These are phyloP conservation scores for Pyrocoelia pectoralis DNA, from an alignment of 2,888 invertebrate species.

Conservation along the genomic window DNA sequence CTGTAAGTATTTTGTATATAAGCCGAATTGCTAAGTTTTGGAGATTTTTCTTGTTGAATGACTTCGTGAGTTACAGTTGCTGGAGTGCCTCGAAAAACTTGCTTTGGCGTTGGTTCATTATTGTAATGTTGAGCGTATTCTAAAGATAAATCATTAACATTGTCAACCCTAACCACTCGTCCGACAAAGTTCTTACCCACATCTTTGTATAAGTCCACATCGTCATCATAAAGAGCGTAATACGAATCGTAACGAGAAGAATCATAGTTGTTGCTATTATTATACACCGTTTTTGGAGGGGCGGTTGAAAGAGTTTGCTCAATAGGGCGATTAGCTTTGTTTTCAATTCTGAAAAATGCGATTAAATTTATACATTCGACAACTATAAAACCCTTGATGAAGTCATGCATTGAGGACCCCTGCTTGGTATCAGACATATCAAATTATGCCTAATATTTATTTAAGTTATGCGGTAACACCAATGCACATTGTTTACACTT, in stretches of 20 bases:
- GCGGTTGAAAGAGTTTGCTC: constrained; percentile 55
- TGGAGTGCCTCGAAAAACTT: constrained; percentile 67
- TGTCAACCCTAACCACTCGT: too few relatives aligned
- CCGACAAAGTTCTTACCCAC: constrained; percentile 78
- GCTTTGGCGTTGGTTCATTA: constrained; percentile 65
- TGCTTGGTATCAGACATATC: too few relatives aligned
- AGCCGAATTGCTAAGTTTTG: constrained; percentile 55
- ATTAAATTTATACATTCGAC: too few relatives aligned
- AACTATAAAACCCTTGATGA: too few relatives aligned
- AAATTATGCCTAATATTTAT: too few relatives aligned
- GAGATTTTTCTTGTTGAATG: constrained; percentile 47
- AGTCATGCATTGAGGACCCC: too few relatives aligned
- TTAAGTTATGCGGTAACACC: too few relatives aligned
- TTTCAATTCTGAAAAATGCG: constrained; percentile 47
- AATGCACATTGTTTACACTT: not conserved
- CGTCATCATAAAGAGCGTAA: constrained; percentile 86
- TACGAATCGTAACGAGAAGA: constrained; percentile 80
- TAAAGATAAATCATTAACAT: constrained; percentile 45
- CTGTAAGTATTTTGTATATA: constrained; percentile 58
- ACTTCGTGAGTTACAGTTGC: constrained; percentile 52
- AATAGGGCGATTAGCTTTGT: constrained; percentile 49
- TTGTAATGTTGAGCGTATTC: constrained; percentile 74
- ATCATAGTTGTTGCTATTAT: constrained; percentile 69
- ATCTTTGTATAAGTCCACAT: constrained; percentile 86
- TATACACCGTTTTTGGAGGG: constrained; percentile 65